These are phyloP conservation scores for Hypanus sabinus DNA, from an alignment of 2,113 vertebrate species.

Conservation along the genomic window DNA sequence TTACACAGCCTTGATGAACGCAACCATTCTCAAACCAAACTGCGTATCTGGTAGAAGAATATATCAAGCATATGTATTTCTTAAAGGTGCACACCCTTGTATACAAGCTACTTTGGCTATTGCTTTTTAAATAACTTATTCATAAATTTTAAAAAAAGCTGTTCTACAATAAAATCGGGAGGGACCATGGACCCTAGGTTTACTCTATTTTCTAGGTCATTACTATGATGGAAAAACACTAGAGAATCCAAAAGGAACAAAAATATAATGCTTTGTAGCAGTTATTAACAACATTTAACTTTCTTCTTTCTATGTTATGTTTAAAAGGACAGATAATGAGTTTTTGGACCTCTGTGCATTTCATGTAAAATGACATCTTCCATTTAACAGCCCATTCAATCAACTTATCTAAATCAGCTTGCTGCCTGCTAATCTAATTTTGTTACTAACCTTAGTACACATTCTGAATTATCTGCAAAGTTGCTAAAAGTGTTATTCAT, in stretches of 20 bases:
- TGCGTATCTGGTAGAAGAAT: too few relatives aligned
- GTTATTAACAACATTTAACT: neutral
- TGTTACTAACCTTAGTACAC: neutral
- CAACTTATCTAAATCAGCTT: neutral
- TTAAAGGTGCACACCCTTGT: too few relatives aligned
- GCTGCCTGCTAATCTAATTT: neutral
- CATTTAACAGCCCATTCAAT: conserved; percentile 10
- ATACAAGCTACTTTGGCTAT: neutral
- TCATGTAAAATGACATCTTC: neutral
- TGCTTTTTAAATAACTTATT: neutral
- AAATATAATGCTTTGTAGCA: neutral
- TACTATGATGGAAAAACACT: neutral
- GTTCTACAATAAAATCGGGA: neutral
- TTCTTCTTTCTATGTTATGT: neutral
- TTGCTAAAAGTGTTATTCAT: neutral
- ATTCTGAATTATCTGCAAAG: neutral
- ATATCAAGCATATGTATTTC: too few relatives aligned
- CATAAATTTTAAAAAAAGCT: neutral
- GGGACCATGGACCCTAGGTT: neutral
- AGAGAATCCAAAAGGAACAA: neutral
- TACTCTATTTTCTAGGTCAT: neutral
- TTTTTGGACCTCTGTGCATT: neutral
- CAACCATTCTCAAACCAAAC: too few relatives aligned
- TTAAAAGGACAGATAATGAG: neutral
- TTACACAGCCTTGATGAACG: too few relatives aligned